These are phyloP conservation scores for Calliscelio sp. DNA, from an alignment of 2,888 invertebrate species.

Conservation along the genomic window DNA sequence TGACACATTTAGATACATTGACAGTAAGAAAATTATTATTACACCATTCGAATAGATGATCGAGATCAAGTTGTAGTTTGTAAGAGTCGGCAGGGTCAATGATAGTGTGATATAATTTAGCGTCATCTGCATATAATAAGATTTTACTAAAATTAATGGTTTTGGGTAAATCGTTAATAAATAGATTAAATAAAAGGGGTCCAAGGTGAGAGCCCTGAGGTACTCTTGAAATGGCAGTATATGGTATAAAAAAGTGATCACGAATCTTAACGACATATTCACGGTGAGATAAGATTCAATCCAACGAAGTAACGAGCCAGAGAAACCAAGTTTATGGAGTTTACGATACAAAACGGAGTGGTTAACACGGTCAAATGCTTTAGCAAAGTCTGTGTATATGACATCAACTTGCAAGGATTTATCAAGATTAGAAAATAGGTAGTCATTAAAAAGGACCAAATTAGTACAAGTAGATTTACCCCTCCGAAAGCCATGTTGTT, in stretches of 20 bases:
- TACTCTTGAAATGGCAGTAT: background rate
- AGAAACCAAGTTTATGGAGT: too few species aligned
- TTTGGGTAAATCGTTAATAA: background rate
- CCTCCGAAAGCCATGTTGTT: slow-evolving; percentile 3
- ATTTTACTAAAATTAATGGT: background rate
- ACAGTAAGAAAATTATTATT: background rate
- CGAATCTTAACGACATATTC: too few species aligned
- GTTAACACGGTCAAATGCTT: background rate
- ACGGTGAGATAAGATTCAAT: too few species aligned
- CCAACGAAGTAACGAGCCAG: too few species aligned
- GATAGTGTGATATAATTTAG: background rate
- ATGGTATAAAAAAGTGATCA: too few species aligned
- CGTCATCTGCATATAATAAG: background rate
- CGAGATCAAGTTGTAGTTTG: background rate
- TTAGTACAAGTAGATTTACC: slow-evolving; percentile 14
- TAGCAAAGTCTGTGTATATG: background rate
- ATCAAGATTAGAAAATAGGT: slow-evolving; percentile 8
- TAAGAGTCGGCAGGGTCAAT: background rate
- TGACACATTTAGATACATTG: background rate
- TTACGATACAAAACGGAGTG: too few species aligned
- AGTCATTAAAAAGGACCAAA: slow-evolving; percentile 15
- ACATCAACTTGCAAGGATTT: slow-evolving; percentile 4
- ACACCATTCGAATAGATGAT: background rate
- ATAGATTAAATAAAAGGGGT: slow-evolving; percentile 5
- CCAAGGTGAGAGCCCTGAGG: slow-evolving; percentile 14